Evolutionary conservation across 2,113 vertebrate species (phyloP).

Genomic region (Vicugna pacos): DNA sequence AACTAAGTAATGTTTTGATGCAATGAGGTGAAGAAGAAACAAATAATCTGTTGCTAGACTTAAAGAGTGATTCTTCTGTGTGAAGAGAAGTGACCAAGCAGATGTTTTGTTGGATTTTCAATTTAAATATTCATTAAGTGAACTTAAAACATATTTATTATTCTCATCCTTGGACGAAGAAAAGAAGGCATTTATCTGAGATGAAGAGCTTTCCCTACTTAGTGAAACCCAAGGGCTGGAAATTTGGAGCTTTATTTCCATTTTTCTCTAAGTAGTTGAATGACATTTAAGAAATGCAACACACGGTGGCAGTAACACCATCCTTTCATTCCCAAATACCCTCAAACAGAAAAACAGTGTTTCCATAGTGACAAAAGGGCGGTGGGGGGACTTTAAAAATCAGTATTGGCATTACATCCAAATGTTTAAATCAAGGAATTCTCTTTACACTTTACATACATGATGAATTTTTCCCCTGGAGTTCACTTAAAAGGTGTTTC

Average conservation of each 20-base stretch:
- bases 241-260: background rate
- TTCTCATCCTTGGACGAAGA: background rate
- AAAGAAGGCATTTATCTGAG: background rate
- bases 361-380: rapidly evolving
- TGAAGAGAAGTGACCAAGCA: background rate
- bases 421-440: background rate
- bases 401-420: background rate
- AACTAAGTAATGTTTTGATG: background rate
- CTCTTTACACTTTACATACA: background rate
- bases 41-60: background rate
- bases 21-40: background rate
- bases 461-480: background rate
- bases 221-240: background rate
- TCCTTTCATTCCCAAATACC: background rate
- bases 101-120: background rate
- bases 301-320: slow-evolving; percentile 77
- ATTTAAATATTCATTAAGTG: background rate
- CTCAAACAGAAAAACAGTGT: rapidly evolving
- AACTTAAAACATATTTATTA: background rate
- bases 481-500: background rate
- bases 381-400: background rate
- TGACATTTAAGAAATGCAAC: background rate
- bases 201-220: background rate
- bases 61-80: background rate
- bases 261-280: background rate